Evolutionary conservation across 2,888 invertebrate genomes (phyloP).

Genomic region (Osedax fenrisi): DNA sequence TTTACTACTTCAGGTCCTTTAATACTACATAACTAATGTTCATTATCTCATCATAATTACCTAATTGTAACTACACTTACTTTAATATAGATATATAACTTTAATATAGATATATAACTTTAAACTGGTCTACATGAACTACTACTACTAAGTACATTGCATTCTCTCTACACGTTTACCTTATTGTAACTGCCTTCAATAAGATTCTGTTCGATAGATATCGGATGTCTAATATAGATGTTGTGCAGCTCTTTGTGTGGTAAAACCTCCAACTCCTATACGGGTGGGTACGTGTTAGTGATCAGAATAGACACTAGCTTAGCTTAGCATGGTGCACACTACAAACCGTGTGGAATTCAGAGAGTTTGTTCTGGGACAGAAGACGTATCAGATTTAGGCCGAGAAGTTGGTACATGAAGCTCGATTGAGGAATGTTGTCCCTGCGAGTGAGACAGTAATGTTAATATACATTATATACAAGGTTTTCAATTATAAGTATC

Average conservation of each 20-base stretch:
- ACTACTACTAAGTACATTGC: too few species aligned
- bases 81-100: too few species aligned
- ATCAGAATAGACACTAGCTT: background rate
- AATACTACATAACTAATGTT: too few species aligned
- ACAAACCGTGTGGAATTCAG: slow-evolving; percentile 79
- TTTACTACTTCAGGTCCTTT: too few species aligned
- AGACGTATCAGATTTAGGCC: slow-evolving; percentile 85
- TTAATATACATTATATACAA: background rate
- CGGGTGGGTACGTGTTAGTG: too few species aligned
- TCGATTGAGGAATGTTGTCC: slow-evolving; percentile 72
- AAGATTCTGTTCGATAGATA: slow-evolving; percentile 88
- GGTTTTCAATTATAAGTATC: too few species aligned
- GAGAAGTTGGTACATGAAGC: slow-evolving; percentile 81
- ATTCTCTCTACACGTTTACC: slow-evolving; percentile 51
- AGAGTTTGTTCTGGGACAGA: slow-evolving; percentile 84
- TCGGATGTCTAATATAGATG: slow-evolving; percentile 81
- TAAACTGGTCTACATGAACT: too few species aligned
- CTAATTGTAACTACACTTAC: too few species aligned
- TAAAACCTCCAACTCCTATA: slow-evolving; percentile 71
- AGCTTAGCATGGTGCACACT: too few species aligned
- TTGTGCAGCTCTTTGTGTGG: slow-evolving; percentile 84
- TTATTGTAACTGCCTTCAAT: slow-evolving; percentile 99
- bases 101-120: too few species aligned
- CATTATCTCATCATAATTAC: too few species aligned
- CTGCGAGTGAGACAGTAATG: slow-evolving; percentile 53